Evolutionary conservation across 2,888 invertebrate genomes (phyloP), one percentile per base, ranked within the genome.

Genomic region (Lamellibrachia satsuma): DNA sequence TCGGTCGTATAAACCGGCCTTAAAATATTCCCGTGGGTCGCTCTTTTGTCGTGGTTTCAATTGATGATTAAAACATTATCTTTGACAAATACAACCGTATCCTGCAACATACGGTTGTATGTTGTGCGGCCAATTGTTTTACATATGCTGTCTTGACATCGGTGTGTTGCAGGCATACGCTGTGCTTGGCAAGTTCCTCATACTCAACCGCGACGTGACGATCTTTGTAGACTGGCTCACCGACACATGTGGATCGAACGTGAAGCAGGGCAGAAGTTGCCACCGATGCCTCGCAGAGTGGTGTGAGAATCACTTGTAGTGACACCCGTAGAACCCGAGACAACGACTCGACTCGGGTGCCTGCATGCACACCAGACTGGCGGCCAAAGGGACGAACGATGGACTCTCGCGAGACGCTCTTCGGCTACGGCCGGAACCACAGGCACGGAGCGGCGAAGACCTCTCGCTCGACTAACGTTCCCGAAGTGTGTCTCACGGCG

Each of bases 121-220:
- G 39, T 39, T 39, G 39, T 39, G 39, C 39, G 39, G 39, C 39
- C 39, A 39, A 39, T 39, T 39, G 39, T 39, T 39, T 39, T 39
- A 39, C 39, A 39, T 39, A 6, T 75, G n/a, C 22, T 22, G 22
- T 2, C 22, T 3, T 11, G 22, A 39, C 75, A 15, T 75, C 22
- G 75, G 22, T 75, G 75, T 75, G 75, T 75, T 75, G 11, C 75
- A 75, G 75, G 75, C 75, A n/a, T 75, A 75, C 75, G 75, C 75
- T n/a, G 3, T 75, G 75, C 75, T 75, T 22, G 75, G 75, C 75
- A 75, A 75, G 22, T 75, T 75, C 75, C 75, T 75, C 22, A 75
- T 6, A 6, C 75, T 75, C 75, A 75, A 75, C 75, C 75, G 75
- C 6, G 22, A 75, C 75, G 2, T n/a, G 4, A 75, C 75, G 15